Percentiles rank a stretch among this genome's conserved stretches.
Conservation (phyloP, 2,113 vertebrate genomes). For the Colossoma macropomum region DNA sequence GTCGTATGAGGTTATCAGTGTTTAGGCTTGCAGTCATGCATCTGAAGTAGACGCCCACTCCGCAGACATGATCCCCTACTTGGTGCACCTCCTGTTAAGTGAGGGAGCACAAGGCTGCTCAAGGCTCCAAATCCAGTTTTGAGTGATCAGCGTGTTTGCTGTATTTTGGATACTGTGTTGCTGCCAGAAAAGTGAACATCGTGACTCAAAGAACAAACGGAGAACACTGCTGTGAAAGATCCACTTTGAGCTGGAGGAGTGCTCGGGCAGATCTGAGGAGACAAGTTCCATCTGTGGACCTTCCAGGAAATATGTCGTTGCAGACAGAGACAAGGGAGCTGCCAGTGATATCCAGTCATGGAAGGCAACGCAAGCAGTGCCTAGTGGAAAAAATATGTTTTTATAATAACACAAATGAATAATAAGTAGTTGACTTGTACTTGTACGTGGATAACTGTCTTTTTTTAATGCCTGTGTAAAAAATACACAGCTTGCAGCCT, state of each 20-base stretch:
- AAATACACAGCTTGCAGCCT: background rate
- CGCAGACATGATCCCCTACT: constrained; percentile 26
- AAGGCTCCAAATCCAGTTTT: background rate
- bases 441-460: no score
- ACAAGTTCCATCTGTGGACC: background rate
- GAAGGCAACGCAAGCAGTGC: background rate
- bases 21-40: constrained; percentile 27
- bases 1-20: constrained; percentile 38
- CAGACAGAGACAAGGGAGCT: background rate
- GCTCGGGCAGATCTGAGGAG: background rate
- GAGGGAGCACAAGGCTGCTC: background rate
- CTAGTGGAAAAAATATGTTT: no score
- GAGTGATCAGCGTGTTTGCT: background rate
- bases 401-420: no score
- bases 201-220: background rate
- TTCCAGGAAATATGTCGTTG: background rate
- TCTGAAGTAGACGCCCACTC: constrained; percentile 23
- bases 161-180: background rate
- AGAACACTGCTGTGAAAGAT: background rate
- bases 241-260: no score
- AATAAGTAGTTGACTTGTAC: background rate
- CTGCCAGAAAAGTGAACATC: background rate
- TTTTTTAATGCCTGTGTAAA: background rate
- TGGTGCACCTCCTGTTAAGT: constrained; percentile 2
- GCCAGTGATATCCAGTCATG: background rate